A percentile compares a stretch with the other conserved stretches of the same genome.
These are phyloP conservation scores for Sprattus sprattus DNA, from an alignment of 2,113 vertebrate genomes.

Conservation along the genomic window DNA sequence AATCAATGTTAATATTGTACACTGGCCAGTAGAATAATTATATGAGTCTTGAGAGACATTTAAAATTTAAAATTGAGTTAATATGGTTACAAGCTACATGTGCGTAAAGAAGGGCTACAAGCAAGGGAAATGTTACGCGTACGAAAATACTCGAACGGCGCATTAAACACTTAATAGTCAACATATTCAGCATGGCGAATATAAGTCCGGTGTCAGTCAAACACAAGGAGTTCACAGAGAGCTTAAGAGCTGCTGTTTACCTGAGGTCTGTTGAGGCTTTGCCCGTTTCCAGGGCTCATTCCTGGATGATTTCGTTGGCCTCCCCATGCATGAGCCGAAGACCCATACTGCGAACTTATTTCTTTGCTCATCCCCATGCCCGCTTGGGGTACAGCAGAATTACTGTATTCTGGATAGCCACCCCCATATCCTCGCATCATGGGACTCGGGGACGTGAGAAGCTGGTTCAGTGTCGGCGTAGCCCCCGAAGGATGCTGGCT, in stretches of 20 bases:
- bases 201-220: slow-evolving; percentile 18
- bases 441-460: slow-evolving; percentile 91
- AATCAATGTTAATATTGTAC: background rate
- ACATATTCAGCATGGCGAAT: background rate
- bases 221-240: slow-evolving; percentile 39
- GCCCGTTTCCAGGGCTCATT: slow-evolving; percentile 83
- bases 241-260: slow-evolving; percentile 58
- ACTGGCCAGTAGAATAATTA: background rate
- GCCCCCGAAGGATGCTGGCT: slow-evolving; percentile 88
- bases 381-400: slow-evolving; percentile 69
- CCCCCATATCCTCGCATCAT: slow-evolving; percentile 90
- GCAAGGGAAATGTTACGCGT: background rate
- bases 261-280: slow-evolving; percentile 83
- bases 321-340: slow-evolving; percentile 83
- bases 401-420: slow-evolving; percentile 85
- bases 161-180: background rate
- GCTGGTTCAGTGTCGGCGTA: slow-evolving; percentile 94
- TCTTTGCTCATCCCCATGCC: slow-evolving; percentile 84
- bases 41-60: background rate
- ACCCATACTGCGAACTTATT: slow-evolving; percentile 82
- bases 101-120: background rate
- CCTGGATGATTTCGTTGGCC: slow-evolving; percentile 83
- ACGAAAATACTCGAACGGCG: background rate
- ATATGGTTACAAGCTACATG: background rate
- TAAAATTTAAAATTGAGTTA: background rate